Evolutionary conservation across 2,888 invertebrate species (phyloP), one percentile per base, ranked within the genome.

Genomic region (Siphlonurus alternatus): DNA sequence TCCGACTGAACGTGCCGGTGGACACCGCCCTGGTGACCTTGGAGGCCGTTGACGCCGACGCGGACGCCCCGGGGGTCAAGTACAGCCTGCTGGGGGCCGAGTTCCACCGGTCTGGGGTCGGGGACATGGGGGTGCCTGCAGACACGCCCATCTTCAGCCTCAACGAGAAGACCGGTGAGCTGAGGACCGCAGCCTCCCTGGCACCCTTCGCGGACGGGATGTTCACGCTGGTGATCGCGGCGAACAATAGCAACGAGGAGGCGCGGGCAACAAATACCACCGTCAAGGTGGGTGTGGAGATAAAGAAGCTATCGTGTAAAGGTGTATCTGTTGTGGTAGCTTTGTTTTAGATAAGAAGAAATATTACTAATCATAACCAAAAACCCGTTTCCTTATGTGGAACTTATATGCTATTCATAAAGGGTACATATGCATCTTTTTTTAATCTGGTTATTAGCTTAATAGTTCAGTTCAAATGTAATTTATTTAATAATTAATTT

Each of bases 1-100:
- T 89, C 0, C 79, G 88, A 56, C 77, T 88, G 1, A 88, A 87
- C 71, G 85, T 88, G 0, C 86, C 87, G 1, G 79, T 87, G 24
- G 87, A 88, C 67, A 87, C 87, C 0, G 78, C 83, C 19, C 79
- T 89, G 25, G 81, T 85, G 0, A 83, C 83, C 0, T 73, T 89
- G 2, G 81, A 81, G 24, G 89, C 89, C 0, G 76, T 72, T 1
- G 89, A 89, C 71, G 77, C 78, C 0, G 89, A 89, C 70, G 80
- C 85, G 0, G 83, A 84, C 63, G 83, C 88, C 0, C 71, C 78
- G 1, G 81, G 84, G 0, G 83, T 89, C 10, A 73, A 77, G n/a
- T 86, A 87, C 66, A 77, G 76, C 38, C 81, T 87, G 7, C 78
- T 80, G 1, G 82, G 83, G 67, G 78, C 81, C 63, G 81, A 79